A percentile compares a stretch with the other conserved stretches of the same genome.
Evolutionary conservation across 2,113 vertebrate species (phyloP).

Genomic region (Oceanodroma tethys): DNA sequence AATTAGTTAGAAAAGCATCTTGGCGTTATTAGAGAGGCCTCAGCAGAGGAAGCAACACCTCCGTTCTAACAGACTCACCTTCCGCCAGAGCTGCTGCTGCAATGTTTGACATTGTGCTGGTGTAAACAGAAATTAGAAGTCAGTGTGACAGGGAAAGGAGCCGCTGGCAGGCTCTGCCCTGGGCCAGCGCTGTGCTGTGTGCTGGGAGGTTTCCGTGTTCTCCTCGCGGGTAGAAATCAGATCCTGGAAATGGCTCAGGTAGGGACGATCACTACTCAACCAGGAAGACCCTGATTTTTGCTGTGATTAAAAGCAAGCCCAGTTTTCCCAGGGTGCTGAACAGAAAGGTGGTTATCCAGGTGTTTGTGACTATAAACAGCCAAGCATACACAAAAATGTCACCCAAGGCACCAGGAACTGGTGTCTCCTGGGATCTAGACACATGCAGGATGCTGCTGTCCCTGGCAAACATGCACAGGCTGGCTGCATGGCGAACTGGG

Average conservation of each 20-base stretch:
- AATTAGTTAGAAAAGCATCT: slow-evolving; percentile 65
- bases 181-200: not conserved
- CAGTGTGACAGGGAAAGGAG: not conserved
- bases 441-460: not conserved
- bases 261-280: not conserved
- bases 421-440: not conserved
- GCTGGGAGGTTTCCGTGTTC: not conserved
- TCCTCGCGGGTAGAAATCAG: not conserved
- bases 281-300: not conserved
- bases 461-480: not conserved
- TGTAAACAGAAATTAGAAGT: slow-evolving; percentile 48
- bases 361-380: not conserved
- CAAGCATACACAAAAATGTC: not conserved
- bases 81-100: not conserved
- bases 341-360: not conserved
- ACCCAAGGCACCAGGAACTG: not conserved
- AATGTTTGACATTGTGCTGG: slow-evolving; percentile 41
- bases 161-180: not conserved
- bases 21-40: slow-evolving; percentile 33
- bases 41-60: slow-evolving; percentile 27
- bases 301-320: not conserved
- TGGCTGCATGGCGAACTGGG: slow-evolving; percentile 36
- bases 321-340: not conserved
- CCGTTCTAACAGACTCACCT: not conserved
- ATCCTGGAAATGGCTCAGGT: slow-evolving; percentile 15